These are phyloP conservation scores for Bombylius major DNA, from an alignment of 2,888 invertebrate genomes.

Conservation along the genomic window DNA sequence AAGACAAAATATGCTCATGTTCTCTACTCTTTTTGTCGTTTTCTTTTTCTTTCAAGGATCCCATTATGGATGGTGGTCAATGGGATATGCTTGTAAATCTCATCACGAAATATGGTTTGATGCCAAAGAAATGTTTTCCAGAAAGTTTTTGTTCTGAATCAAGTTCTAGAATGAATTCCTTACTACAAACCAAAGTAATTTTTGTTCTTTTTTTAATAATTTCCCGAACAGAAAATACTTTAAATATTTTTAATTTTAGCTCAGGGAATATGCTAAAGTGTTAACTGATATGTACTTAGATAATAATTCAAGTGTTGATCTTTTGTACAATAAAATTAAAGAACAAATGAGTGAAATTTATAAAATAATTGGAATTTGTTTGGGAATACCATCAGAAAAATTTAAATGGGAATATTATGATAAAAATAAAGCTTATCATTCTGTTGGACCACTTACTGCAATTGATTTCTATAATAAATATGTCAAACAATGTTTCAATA, in stretches of 20 bases:
- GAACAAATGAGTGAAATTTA: slow-evolving; percentile 65
- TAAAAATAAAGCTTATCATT: slow-evolving; percentile 61
- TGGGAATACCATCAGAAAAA: slow-evolving; percentile 64
- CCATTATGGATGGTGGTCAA: slow-evolving; percentile 78
- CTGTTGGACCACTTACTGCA: slow-evolving; percentile 62
- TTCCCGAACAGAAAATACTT: neutral
- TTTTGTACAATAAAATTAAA: slow-evolving; percentile 38
- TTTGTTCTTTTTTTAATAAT: slow-evolving; percentile 7
- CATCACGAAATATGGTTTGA: slow-evolving; percentile 72
- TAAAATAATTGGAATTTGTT: slow-evolving; percentile 69
- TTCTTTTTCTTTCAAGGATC: slow-evolving; percentile 42
- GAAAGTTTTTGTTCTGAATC: slow-evolving; percentile 68
- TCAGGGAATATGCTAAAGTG: slow-evolving; percentile 68
- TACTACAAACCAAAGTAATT: slow-evolving; percentile 53
- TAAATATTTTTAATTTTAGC: slow-evolving; percentile 10
- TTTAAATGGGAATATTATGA: slow-evolving; percentile 80
- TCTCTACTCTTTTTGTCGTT: neutral
- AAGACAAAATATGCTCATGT: too few relatives aligned
- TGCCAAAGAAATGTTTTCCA: slow-evolving; percentile 80
- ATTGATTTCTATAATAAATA: slow-evolving; percentile 66
- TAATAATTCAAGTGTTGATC: slow-evolving; percentile 28
- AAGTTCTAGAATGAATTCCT: slow-evolving; percentile 60
- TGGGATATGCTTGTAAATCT: slow-evolving; percentile 88
- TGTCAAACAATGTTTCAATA: slow-evolving; percentile 65
- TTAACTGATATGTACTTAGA: slow-evolving; percentile 50